Base-by-base conservation (phyloP, 2,797 vertebrate species). In the Pachyuromys duprasi region DNA sequence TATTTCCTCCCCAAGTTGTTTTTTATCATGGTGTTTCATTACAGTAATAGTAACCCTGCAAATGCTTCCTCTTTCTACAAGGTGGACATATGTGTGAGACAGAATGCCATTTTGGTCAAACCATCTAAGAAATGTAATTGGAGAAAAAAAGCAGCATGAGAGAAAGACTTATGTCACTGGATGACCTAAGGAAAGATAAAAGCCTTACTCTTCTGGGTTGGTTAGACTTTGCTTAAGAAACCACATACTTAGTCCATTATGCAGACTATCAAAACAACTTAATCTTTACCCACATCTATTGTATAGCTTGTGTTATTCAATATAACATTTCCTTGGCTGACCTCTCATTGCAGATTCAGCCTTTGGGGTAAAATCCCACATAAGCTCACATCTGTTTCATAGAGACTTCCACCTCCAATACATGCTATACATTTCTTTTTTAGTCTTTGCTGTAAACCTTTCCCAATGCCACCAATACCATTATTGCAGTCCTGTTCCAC, bases 81-180 rank as follows among this genome's bases (percentile, higher is more conserved):
- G 36, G 79, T 80, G 87, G 26, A 83, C 45, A 96, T 31, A 26
- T 70, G 60, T 57, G 2, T 8, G 15, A 87, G 15, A 53, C 18
- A 55, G 14, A 93, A 81, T 42, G 45, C 9, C 62, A 4, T 80
- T 94, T 95, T 95, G 60, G 75, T 15, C 53, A 90, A 13, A 33
- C 9, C 13, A 17, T 65, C 39, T 94, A 53, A 65, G 42, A 97
- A 94, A 91, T 45, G 42, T 12, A 57, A 28, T 65, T 90, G 3
- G 14, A 97, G 9, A 92, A 89, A 45, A 13, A 94, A 6, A 94
- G 45, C 20, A 95, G 63, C 26, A 89, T 83, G 60, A 87, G 33
- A 18, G n/a, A 96, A 89, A 60, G 24, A 79, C 17, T 55, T 11
- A 49, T 78, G 67, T 90, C 45, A 13, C 74, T 78, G 53, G 87